A percentile compares a stretch with the other conserved stretches of the same genome.
Evolutionary conservation across 2,113 vertebrate genomes (phyloP).

Genomic region (Acanthochromis polyacanthus): DNA sequence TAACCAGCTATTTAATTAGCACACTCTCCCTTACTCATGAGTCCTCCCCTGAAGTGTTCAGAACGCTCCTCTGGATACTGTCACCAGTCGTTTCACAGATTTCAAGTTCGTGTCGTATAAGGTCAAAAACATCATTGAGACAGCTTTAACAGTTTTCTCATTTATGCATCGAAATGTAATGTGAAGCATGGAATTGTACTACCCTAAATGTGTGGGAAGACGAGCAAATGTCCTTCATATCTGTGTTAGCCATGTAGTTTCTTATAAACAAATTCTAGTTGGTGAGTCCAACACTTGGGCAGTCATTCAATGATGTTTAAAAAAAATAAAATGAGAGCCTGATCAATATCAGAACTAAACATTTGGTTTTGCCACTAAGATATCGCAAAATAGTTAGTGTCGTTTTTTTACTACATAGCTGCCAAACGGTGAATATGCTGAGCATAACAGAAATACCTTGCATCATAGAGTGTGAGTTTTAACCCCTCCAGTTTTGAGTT

Average conservation of each 20-base stretch:
- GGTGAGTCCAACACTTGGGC: slow-evolving; percentile 3
- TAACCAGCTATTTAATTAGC: neutral
- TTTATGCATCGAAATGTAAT: slow-evolving; percentile 37
- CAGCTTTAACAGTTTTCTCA: slow-evolving; percentile 3
- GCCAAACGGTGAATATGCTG: neutral
- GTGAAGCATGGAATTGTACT: neutral
- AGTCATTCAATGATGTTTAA: neutral
- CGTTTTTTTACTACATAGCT: neutral
- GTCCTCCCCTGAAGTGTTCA: neutral
- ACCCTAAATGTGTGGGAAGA: neutral
- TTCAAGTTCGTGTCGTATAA: slow-evolving; percentile 49
- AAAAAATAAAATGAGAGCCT: neutral
- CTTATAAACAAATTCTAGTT: neutral
- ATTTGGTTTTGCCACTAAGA: neutral
- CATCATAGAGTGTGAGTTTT: neutral
- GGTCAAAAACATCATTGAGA: slow-evolving; percentile 42
- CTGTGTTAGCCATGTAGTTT: slow-evolving; percentile 8
- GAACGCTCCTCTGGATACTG: neutral
- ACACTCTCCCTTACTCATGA: neutral
- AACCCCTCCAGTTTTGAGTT: neutral
- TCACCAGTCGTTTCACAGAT: slow-evolving; percentile 58
- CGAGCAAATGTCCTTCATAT: slow-evolving; percentile 14
- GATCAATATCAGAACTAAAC: neutral
- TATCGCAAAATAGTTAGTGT: neutral
- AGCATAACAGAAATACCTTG: neutral